Base-by-base conservation (phyloP, 2,797 vertebrate genomes). In the Lacerta viridis region DNA sequence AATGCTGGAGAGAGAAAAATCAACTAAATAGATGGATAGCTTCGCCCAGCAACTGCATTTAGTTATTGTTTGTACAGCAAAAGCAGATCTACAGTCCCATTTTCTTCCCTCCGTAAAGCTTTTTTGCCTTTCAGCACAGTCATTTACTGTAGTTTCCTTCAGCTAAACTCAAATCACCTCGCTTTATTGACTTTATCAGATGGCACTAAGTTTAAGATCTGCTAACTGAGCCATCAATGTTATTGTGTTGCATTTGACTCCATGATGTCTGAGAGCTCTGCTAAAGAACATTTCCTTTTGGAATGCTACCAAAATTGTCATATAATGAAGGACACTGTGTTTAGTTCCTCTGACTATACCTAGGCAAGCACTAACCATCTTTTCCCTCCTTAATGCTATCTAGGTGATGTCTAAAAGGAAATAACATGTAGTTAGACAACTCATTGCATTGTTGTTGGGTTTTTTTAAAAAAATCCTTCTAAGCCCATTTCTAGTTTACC, bases 1-100 rank as follows among this genome's bases (percentile, higher is more conserved):
- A 88, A 90, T 83, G 84, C 74, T 27, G 2, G 69, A 83, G 20
- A 1, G 33, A 5, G 23, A 27, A 15, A 59, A 89, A 89, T 77
- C 92, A 94, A 92, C 80, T 74, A 92, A 76, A 43, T 83, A 68
- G 59, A 94, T 87, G 88, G 94, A 94, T 91, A 93, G 71, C 76
- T 89, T 81, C 83, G 94, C 87, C 83, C 69, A 92, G 64, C 74
- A 85, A 87, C n/a, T 87, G 29, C 15, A 20, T 93, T 92, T 87
- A 94, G 13, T 15, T 88, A 61, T 4, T 77, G 36, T 88, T 87
- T 85, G 36, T 74, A 87, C 80, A 91, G 66, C 50, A 85, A 93
- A 15, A 20, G 61, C 71, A 85, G 46, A 85, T 80, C 72, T 41
- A 84, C 79, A 85, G 0, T 18, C 55, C 1, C 69, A 61, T 2